These are phyloP conservation scores for Dioctria rufipes DNA, from an alignment of 2,888 invertebrate genomes.

Conservation along the genomic window DNA sequence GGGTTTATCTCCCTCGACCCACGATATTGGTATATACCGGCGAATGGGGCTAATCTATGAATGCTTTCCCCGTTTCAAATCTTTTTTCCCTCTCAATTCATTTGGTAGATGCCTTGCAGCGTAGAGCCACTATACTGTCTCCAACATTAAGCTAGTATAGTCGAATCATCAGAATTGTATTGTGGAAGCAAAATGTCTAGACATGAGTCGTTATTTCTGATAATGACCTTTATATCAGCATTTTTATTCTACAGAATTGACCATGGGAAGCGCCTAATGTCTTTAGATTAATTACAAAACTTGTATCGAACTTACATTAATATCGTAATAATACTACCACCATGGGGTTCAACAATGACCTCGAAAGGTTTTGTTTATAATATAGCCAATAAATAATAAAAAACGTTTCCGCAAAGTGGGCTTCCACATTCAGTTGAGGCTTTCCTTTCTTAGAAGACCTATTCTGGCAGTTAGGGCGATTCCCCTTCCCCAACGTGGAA, in stretches of 20 bases:
- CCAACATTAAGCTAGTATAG: background rate
- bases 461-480: constrained; percentile 1
- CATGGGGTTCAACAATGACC: background rate
- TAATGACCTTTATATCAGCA: constrained; percentile 53
- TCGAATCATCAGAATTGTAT: constrained; percentile 38
- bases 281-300: constrained; percentile 42
- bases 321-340: background rate
- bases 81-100: constrained; percentile 24
- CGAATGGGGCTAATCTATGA: constrained; percentile 23
- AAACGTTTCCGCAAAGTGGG: background rate
- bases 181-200: constrained; percentile 53
- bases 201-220: constrained; percentile 40
- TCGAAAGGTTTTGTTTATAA: constrained; percentile 23
- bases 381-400: constrained; percentile 8
- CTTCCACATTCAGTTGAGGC: background rate
- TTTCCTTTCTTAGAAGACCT: constrained; percentile 36
- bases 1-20: constrained; percentile 26
- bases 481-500: background rate
- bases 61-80: constrained; percentile 18
- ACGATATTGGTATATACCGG: background rate
- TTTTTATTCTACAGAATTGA: constrained; percentile 13
- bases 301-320: background rate
- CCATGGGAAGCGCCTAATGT: constrained; percentile 28
- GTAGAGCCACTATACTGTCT: constrained; percentile 9
- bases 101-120: constrained; percentile 20